Base-by-base conservation (phyloP, 2,113 vertebrate species). In the Crotalus horridus region DNA sequence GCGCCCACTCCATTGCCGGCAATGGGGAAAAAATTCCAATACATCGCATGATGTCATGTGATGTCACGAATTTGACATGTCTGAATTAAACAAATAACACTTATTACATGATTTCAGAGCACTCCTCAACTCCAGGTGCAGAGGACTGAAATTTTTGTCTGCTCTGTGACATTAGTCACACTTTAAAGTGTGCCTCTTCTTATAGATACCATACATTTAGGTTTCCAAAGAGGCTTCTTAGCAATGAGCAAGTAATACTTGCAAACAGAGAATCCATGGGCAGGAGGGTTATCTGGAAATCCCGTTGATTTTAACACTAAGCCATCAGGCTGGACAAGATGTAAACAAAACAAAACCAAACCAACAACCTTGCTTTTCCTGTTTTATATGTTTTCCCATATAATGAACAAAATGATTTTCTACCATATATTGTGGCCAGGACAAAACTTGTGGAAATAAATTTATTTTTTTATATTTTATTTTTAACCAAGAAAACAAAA, bases 211-310 rank as follows among this genome's bases (percentile, higher is more conserved):
- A 26, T 21, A 24, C 55, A 92, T 15, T 59, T 94, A 64, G 29
- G 89, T 94, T 96, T 97, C 69, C 90, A 94, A 74, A 94, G 92
- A 94, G 93, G 59, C 93, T 87, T 92, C 0, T 94, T 48, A 92
- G 88, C 1, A 1, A 93, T 93, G 17, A 89, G 0, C 92, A 12
- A 86, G 46, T 88, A 54, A 26, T 69, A 33, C 15, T 23, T 24
- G 54, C 24, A 92, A 87, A 33, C 87, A 85, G 74, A 89, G 69
- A 26, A 48, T 55, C 4, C 43, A 53, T 7, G n/a, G 33, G 15
- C 10, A 54, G 48, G n/a, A 69, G 51, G 11, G 85, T 93, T 69
- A 87, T 46, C 6, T 26, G 33, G 56, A n/a, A 91, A 91, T 61
- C 3, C 10, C 9, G 13, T 20, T 74, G 48, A 33, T 9, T n/a